These are phyloP conservation scores for Salmo trutta DNA, from an alignment of 2,797 vertebrate genomes.

Conservation along the genomic window DNA sequence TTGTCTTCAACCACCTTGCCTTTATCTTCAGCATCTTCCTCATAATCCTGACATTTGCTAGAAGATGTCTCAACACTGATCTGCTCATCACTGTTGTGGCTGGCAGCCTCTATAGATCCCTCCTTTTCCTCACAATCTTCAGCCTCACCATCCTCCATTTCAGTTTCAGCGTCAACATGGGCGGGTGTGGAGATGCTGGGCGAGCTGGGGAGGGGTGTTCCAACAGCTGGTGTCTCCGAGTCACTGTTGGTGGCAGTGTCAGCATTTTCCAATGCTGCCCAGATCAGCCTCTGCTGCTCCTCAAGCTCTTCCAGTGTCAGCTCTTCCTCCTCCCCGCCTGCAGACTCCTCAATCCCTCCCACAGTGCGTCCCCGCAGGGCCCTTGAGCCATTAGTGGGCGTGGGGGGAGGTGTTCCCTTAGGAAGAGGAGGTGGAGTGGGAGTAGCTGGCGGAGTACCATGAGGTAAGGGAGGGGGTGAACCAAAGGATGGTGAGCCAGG, in stretches of 20 bases:
- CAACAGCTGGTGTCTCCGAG: slow-evolving; percentile 77
- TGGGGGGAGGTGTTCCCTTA: slow-evolving; percentile 80
- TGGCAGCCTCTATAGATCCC: slow-evolving; percentile 33
- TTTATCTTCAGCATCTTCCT: background rate
- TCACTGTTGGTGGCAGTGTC: slow-evolving; percentile 86
- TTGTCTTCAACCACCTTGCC: background rate
- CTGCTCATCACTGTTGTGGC: slow-evolving; percentile 36
- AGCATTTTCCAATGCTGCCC: slow-evolving; percentile 90
- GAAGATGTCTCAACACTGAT: slow-evolving; percentile 14
- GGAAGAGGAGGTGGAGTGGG: slow-evolving; percentile 81
- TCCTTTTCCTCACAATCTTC: slow-evolving; percentile 41
- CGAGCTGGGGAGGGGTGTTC: slow-evolving; percentile 82
- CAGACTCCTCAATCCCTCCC: slow-evolving; percentile 58
- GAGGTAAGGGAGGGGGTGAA: slow-evolving; percentile 85
- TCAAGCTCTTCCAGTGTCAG: slow-evolving; percentile 94
- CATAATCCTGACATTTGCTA: slow-evolving; percentile 30
- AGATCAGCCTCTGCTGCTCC: slow-evolving; percentile 91
- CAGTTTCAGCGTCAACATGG: slow-evolving; percentile 70
- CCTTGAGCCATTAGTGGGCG: slow-evolving; percentile 75
- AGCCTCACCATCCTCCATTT: slow-evolving; percentile 50
- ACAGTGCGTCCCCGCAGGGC: slow-evolving; percentile 55
- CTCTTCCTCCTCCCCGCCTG: slow-evolving; percentile 79
- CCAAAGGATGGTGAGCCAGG: slow-evolving; percentile 77
- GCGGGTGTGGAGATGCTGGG: slow-evolving; percentile 80
- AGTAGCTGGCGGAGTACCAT: slow-evolving; percentile 85